Evolutionary conservation across 92 coral and sea anemone species (phyloP).

Genomic region (Paramuricea clavata): DNA sequence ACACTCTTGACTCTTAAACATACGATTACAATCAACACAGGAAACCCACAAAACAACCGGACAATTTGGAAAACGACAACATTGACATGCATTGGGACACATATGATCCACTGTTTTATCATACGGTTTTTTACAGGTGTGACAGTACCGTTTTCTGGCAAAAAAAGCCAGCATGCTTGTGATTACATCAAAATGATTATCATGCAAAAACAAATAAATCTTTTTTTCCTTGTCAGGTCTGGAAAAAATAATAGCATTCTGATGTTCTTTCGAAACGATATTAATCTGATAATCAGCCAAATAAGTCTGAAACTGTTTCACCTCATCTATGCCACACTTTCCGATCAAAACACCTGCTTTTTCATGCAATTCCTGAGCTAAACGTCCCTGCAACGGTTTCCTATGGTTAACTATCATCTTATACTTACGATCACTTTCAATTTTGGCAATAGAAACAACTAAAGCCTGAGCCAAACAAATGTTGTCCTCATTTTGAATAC

Average conservation of each 20-base stretch:
- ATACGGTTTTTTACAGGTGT: not conserved
- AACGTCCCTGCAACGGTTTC: not conserved
- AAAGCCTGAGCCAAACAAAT: not conserved
- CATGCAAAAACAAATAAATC: not conserved
- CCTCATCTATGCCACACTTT: not conserved
- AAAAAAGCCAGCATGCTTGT: not conserved
- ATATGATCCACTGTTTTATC: not conserved
- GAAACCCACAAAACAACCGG: no score
- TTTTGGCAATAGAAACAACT: not conserved
- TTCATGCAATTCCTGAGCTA: not conserved
- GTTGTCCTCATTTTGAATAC: not conserved
- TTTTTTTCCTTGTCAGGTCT: not conserved
- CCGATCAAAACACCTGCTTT: not conserved
- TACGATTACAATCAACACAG: no score
- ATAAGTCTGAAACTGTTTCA: not conserved
- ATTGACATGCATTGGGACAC: no score
- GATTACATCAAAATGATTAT: not conserved
- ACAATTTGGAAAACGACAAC: no score
- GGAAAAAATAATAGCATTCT: no score
- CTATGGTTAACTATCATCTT: not conserved
- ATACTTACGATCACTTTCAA: not conserved
- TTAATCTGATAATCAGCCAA: not conserved
- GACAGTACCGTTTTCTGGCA: not conserved
- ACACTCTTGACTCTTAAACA: no score
- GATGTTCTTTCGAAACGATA: not conserved